Evolutionary conservation across 2,113 vertebrate genomes (phyloP), one percentile per base, ranked within the genome.

Genomic region (Strix aluco): DNA sequence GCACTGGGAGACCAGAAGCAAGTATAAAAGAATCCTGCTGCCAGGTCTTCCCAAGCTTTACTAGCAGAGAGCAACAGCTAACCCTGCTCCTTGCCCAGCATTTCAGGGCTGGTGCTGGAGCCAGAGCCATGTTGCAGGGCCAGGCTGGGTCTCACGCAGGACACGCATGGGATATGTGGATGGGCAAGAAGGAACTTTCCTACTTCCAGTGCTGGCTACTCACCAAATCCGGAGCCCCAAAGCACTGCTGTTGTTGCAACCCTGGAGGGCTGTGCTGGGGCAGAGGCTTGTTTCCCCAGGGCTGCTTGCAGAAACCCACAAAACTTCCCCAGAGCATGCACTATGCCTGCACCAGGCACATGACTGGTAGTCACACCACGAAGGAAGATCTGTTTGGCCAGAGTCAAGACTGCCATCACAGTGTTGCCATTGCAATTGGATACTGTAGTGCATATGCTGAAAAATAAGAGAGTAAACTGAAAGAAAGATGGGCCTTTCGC

Each of bases 61-160:
- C 40, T 69, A 84, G 84, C 54, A 77, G 90, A 77, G 72, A 95
- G 77, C 87, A 89, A 91, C 27, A 72, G 21, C 47, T 54, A 54
- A 55, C 42, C 4, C 16, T 55, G 72, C 63, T 86, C 29, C 62
- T 63, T 3, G 3, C 44, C 38, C 7, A 4, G 44, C 10, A 0
- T 52, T 90, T 67, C 13, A 29, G 63, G 30, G 57, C 75, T 44
- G 15, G 8, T 12, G 12, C 59, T 58, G 69, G 69, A 66, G 21
- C 36, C 6, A 6, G 26, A 32, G 51, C 40, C 51, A 32, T 47
- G 66, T 29, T 36, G 47, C 40, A 18, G 32, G 29, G 49, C 32
- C 63, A 71, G 36, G 49, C 55, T 58, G 42, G 26, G 18, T 19
- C 44, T 78, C 44, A 46, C 4, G 44, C 44, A 46, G 44, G 32